These are phyloP conservation scores for Lasioglossum baleicum DNA, from an alignment of 1,140 invertebrate genomes.

Conservation along the genomic window DNA sequence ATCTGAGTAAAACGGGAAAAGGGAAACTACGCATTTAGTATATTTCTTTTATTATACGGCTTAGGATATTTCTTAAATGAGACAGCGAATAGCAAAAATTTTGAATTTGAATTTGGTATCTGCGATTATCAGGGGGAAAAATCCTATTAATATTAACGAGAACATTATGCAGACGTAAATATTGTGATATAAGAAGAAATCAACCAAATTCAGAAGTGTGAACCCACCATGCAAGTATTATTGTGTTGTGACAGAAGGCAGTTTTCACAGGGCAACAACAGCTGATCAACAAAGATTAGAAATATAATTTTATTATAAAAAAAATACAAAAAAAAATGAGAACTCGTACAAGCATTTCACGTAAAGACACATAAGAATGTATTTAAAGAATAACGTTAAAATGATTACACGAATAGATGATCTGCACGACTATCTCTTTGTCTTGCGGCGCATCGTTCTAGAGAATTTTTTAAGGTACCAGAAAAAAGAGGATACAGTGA, in stretches of 20 bases:
- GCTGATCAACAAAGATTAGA: constrained; percentile 77
- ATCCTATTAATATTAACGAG: constrained; percentile 56
- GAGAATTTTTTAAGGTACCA: constrained; percentile 67
- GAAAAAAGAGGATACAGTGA: constrained; percentile 66
- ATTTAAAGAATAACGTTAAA: constrained; percentile 68
- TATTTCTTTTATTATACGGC: constrained; percentile 34
- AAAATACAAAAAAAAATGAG: constrained; percentile 68
- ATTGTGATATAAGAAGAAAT: constrained; percentile 62
- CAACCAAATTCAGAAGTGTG: constrained; percentile 70
- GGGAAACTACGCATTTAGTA: neutral
- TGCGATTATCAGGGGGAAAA: constrained; percentile 51
- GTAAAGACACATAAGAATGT: constrained; percentile 60
- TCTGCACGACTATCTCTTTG: constrained; percentile 65
- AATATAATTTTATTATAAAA: constrained; percentile 78
- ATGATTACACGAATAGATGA: constrained; percentile 63
- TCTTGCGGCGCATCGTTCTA: constrained; percentile 65
- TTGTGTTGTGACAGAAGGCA: constrained; percentile 80
- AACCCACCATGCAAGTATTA: constrained; percentile 79
- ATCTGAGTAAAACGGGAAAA: neutral
- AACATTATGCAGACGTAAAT: constrained; percentile 50
- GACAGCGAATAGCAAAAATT: constrained; percentile 61
- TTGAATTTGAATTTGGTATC: constrained; percentile 69
- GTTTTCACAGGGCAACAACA: constrained; percentile 81
- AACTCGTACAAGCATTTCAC: constrained; percentile 67
- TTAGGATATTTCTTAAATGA: constrained; percentile 68